Conservation (phyloP, 2,888 invertebrate species). For the Sipha maydis region DNA sequence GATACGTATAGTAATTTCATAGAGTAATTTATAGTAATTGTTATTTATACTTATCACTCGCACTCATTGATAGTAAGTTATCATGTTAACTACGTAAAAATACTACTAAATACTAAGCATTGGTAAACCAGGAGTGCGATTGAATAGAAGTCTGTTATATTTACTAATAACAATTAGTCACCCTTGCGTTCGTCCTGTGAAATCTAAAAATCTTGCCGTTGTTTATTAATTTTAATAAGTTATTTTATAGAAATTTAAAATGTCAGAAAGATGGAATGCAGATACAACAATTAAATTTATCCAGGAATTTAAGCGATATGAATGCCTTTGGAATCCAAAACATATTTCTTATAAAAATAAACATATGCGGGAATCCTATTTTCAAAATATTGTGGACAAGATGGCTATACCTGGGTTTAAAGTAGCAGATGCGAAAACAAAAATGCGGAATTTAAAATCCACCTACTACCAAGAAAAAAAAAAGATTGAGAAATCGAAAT, state of each 20-base stretch:
- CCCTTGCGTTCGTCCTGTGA: too few relatives aligned
- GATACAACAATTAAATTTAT: conserved; percentile 9
- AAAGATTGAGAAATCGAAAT: conserved; percentile 11
- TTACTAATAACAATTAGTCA: too few relatives aligned
- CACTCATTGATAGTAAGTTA: too few relatives aligned
- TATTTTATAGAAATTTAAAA: neutral
- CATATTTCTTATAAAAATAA: neutral
- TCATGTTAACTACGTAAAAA: too few relatives aligned
- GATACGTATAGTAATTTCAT: too few relatives aligned
- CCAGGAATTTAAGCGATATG: neutral
- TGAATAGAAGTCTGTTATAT: too few relatives aligned
- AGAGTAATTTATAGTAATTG: too few relatives aligned
- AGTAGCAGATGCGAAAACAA: conserved; percentile 3
- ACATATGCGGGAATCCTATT: neutral
- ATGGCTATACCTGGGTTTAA: conserved; percentile 12
- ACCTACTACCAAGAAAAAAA: conserved; percentile 14
- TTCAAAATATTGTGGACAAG: neutral
- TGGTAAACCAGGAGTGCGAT: too few relatives aligned
- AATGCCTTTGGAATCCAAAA: neutral
- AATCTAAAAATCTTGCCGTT: too few relatives aligned
- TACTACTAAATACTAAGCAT: too few relatives aligned
- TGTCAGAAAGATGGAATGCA: conserved; percentile 3
- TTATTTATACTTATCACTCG: neutral
- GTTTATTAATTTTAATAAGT: too few relatives aligned
- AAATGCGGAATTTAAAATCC: conserved; percentile 24